Evolutionary conservation across 1,140 invertebrate species (phyloP), one percentile per base, ranked within the genome.

Genomic region (Teleopsis dalmanni): DNA sequence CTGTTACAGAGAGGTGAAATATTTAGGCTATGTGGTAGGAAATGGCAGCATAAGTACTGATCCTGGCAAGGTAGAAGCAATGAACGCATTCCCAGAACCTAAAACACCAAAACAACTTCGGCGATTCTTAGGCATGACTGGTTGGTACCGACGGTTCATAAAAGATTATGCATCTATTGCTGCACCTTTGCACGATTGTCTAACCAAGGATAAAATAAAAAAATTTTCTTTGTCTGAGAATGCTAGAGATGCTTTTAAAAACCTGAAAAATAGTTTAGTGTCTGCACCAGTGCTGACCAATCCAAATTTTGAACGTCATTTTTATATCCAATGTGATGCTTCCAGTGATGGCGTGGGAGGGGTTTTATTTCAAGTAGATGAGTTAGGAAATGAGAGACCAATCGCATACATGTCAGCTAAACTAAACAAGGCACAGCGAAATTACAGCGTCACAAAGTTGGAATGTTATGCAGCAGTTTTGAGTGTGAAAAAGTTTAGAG

Each of bases 401-500:
- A 52, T 69, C 4, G 55, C 57, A 6, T 77, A 65, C 54, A 51
- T 59, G 6, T 72, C 72, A 37, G 23, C 23, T 8, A 40, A 48
- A 29, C 29, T 52, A 6, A 48, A 37, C 6, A 31, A 11, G 13
- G 37, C 45, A 9, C 37, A 52, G 55, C 11, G 46, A 9, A 55
- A 53, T 9, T 57, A 55, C 37, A 36, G 14, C 2, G 57, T 58
- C n/a, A n/a, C n/a, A n/a, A n/a, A n/a, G n/a, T n/a, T n/a, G n/a
- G n/a, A n/a, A n/a, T n/a, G n/a, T n/a, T n/a, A n/a, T n/a, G n/a
- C n/a, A n/a, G n/a, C n/a, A n/a, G n/a, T 5, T 69, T 66, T 6
- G 70, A 76, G 51, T 47, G 55, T 40, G 73, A 77, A 58, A 48
- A 68, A 73, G 40, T 76, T 75, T 48, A 52, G 65, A 33, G 52